These are phyloP conservation scores for Micrasema minimum DNA, from an alignment of 1,140 invertebrate species.

Conservation along the genomic window DNA sequence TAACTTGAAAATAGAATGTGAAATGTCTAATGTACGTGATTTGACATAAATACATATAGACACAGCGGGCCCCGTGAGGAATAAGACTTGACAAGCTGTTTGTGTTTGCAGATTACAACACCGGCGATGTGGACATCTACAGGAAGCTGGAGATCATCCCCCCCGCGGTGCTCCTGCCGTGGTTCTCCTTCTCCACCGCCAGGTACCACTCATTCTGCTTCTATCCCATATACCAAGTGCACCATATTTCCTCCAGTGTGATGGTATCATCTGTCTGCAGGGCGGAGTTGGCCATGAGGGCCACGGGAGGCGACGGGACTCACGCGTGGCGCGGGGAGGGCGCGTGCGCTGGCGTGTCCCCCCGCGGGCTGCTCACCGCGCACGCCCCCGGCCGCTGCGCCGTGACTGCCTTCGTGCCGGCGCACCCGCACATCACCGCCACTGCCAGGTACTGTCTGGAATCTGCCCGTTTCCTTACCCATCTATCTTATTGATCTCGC, in stretches of 20 bases:
- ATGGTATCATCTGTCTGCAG: conserved; percentile 28
- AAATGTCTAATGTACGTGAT: too few species aligned
- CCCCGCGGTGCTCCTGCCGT: conserved; percentile 74
- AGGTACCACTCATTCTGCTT: background rate
- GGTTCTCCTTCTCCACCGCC: conserved; percentile 69
- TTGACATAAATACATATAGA: too few species aligned
- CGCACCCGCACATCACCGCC: conserved; percentile 44
- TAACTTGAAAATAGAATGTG: too few species aligned
- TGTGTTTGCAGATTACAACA: conserved; percentile 67
- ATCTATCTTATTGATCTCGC: too few species aligned
- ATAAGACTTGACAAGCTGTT: conserved; percentile 55
- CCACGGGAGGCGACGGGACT: conserved; percentile 46
- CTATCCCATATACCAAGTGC: background rate
- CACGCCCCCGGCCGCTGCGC: conserved; percentile 29
- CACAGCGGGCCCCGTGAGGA: too few species aligned
- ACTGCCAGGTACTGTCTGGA: conserved; percentile 38
- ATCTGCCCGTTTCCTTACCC: too few species aligned
- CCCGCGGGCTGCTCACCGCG: conserved; percentile 38
- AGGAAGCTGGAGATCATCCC: conserved; percentile 74
- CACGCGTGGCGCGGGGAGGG: conserved; percentile 46
- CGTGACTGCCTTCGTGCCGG: conserved; percentile 44
- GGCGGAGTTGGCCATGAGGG: conserved; percentile 38
- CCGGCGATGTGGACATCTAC: conserved; percentile 74
- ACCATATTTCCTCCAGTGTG: too few species aligned
- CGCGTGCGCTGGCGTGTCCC: conserved; percentile 15